Conservation (phyloP, 2,113 vertebrate species). For the Dolichallabes microphthalmus region DNA sequence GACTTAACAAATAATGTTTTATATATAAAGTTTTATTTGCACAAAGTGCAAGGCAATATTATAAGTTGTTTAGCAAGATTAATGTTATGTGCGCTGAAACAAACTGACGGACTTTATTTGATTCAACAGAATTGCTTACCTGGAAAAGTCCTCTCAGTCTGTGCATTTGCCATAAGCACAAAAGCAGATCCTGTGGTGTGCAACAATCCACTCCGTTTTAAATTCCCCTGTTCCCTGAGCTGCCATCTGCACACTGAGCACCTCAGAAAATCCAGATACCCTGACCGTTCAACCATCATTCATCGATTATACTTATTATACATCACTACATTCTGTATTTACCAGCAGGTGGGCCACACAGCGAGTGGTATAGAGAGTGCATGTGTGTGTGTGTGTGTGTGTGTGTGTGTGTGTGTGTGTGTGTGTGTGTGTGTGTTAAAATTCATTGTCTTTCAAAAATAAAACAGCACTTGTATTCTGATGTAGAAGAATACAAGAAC, state of each 20-base stretch:
- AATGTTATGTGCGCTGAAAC: constrained; percentile 13
- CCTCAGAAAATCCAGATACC: constrained; percentile 41
- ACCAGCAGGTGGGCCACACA: constrained; percentile 38
- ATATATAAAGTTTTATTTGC: too few species aligned
- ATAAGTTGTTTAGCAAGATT: constrained; percentile 1
- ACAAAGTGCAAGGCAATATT: background rate
- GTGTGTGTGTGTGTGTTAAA: background rate
- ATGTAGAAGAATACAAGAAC: constrained; percentile 53
- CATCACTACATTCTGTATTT: constrained; percentile 46
- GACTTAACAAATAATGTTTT: background rate
- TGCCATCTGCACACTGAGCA: constrained; percentile 45
- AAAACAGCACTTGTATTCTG: constrained; percentile 49
- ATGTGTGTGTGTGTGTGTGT: background rate
- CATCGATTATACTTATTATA: constrained; percentile 55
- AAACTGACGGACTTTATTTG: constrained; percentile 31
- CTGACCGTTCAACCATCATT: constrained; percentile 47
- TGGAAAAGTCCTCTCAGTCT: constrained; percentile 26
- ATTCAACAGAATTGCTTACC: constrained; percentile 25
- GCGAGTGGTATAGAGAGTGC: background rate
- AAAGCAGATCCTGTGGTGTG: constrained; percentile 38
- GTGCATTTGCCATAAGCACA: constrained; percentile 33
- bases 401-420: constrained; percentile 20
- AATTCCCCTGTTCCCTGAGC: constrained; percentile 35
- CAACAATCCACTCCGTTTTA: constrained; percentile 37
- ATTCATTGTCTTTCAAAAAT: constrained; percentile 32